These are phyloP conservation scores for Cybosia mesomella DNA, from an alignment of 2,888 invertebrate genomes.

Conservation along the genomic window DNA sequence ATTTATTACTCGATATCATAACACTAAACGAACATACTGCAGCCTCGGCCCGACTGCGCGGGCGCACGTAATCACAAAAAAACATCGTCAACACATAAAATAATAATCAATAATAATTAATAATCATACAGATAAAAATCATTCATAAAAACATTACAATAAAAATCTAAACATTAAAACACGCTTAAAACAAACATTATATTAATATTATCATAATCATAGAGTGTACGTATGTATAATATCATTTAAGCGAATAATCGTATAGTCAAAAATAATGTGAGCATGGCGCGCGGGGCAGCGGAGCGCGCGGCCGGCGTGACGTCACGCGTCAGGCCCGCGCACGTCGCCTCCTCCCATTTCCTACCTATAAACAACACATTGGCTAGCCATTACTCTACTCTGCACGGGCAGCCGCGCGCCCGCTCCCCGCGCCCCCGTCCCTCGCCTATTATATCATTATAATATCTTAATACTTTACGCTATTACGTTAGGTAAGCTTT, in stretches of 20 bases:
- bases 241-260: conserved; percentile 86
- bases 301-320: conserved; percentile 46
- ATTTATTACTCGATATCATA: conserved; percentile 83
- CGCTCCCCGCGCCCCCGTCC: conserved; percentile 74
- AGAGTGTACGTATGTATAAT: conserved; percentile 86
- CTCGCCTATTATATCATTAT: conserved; percentile 79
- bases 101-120: conserved; percentile 87
- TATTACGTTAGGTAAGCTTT: conserved; percentile 87
- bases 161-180: conserved; percentile 88
- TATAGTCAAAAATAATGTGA: conserved; percentile 86
- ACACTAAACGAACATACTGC: conserved; percentile 82
- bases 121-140: conserved; percentile 87
- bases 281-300: conserved; percentile 80
- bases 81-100: conserved; percentile 87
- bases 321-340: conserved; percentile 6
- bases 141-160: conserved; percentile 88
- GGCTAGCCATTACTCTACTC: conserved; percentile 63
- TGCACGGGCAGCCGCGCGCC: conserved; percentile 65
- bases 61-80: conserved; percentile 85
- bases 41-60: conserved; percentile 77
- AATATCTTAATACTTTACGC: conserved; percentile 86
- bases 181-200: conserved; percentile 88
- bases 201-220: conserved; percentile 87
- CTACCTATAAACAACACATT: conserved; percentile 52
- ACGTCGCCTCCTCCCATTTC: conserved; percentile 32